A percentile compares a stretch with the other conserved stretches of the same genome.
Conservation (phyloP, 2,888 invertebrate species). For the Hyppa rectilinea region DNA sequence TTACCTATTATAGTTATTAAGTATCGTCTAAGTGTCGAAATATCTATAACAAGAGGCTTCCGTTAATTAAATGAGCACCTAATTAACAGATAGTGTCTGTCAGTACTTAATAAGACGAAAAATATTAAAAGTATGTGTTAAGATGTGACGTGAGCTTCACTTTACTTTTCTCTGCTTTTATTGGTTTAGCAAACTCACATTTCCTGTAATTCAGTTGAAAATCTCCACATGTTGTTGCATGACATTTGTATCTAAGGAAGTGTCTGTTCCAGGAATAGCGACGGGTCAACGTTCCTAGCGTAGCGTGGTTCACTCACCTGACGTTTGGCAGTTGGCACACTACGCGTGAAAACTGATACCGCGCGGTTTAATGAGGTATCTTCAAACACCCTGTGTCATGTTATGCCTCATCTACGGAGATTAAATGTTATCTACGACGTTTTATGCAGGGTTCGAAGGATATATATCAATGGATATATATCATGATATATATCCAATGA, state of each 20-base stretch:
- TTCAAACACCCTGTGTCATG: conserved; percentile 25
- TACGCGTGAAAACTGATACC: conserved; percentile 80
- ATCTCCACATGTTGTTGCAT: conserved; percentile 19
- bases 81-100: conserved; percentile 4
- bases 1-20: neutral
- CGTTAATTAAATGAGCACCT: neutral
- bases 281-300: conserved; percentile 81
- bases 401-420: conserved; percentile 44
- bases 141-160: neutral
- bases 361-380: conserved; percentile 55
- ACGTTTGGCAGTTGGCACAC: conserved; percentile 84
- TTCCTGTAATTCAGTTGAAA: conserved; percentile 36
- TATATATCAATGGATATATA: too few relatives aligned
- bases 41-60: conserved; percentile 9
- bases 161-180: conserved; percentile 11
- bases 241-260: conserved; percentile 75
- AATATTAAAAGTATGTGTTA: neutral
- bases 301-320: conserved; percentile 86
- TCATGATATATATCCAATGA: too few relatives aligned
- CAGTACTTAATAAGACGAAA: neutral
- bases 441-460: too few relatives aligned
- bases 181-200: conserved; percentile 4
- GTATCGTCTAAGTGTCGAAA: conserved; percentile 1
- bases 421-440: conserved; percentile 29
- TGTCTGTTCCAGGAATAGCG: conserved; percentile 83